Evolutionary conservation across 2,797 vertebrate genomes (phyloP), one percentile per base, ranked within the genome.

Genomic region (Gila robusta): DNA sequence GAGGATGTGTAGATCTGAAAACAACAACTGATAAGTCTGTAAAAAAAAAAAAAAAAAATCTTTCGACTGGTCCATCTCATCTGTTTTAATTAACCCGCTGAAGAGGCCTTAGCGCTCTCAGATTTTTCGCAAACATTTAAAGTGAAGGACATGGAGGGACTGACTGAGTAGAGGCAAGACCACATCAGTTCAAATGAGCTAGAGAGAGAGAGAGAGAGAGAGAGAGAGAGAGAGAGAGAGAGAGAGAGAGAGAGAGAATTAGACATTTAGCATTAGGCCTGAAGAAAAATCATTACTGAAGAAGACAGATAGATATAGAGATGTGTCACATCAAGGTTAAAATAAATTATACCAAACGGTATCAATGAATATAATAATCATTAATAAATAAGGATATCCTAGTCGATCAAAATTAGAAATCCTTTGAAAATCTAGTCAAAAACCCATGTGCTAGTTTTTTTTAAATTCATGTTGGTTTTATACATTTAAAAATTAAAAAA

Each of bases 101-200:
- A 74, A 90, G 17, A 89, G 87, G 89, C 90, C 88, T 91, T 89
- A 88, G 88, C 86, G 28, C 54, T 88, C 89, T 90, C 84, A 69
- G 41, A 85, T 88, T 81, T 44, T 44, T 44, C 10, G 0, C 10
- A 12, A 10, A 44, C 84, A 91, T 94, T 92, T 95, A 93, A 94
- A 91, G 92, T 93, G 41, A 81, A 79, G 88, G 37, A 88, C 81
- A 59, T 88, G 84, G 73, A 67, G 39, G 54, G 56, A 82, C 69
- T 86, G 41, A 37, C 10, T 52, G 44, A 69, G 64, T 3, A 81
- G 44, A 81, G 17, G 70, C 79, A 47, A 66, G 17, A 79, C 19
- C 35, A 41, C 26, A 64, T 70, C 54, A 41, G 54, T 5, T 54
- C 4, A 69, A 81, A 69, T 37, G 28, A 81, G 47, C 47, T 35